These are phyloP conservation scores for Caradrina clavipalpis DNA, from an alignment of 2,888 invertebrate genomes.

Conservation along the genomic window DNA sequence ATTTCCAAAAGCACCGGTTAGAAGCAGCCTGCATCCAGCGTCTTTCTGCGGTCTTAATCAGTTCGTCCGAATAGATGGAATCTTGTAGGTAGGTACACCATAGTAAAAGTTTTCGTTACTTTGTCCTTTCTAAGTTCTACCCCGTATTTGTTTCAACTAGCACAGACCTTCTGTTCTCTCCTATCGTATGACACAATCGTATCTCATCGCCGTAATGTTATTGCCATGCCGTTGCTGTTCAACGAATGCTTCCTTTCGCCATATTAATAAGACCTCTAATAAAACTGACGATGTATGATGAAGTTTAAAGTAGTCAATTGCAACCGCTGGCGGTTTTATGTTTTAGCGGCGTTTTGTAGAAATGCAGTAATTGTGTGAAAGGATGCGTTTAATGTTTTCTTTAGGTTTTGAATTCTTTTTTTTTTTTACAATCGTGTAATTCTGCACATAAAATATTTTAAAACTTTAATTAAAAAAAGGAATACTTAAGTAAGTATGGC, in stretches of 20 bases:
- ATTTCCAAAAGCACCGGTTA: too few species aligned
- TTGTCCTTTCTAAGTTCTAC: too few species aligned
- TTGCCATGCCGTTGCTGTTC: conserved; percentile 49
- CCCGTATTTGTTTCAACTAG: too few species aligned
- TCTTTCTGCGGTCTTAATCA: too few species aligned
- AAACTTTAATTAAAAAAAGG: too few species aligned
- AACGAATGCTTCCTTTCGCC: conserved; percentile 64
- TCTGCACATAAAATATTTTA: not conserved
- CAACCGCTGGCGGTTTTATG: conserved; percentile 47
- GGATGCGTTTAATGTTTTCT: conserved; percentile 47
- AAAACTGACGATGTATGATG: conserved; percentile 59
- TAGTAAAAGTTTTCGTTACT: too few species aligned
- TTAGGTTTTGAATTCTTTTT: conserved; percentile 31
- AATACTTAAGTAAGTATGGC: too few species aligned
- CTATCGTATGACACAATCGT: conserved; percentile 16
- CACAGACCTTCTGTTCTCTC: conserved; percentile 13
- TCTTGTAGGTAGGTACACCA: too few species aligned
- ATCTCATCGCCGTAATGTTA: conserved; percentile 48
- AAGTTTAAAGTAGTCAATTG: conserved; percentile 43
- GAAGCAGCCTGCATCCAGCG: too few species aligned
- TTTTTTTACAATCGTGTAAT: too few species aligned
- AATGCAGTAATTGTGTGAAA: conserved; percentile 43
- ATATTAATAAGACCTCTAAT: conserved; percentile 48
- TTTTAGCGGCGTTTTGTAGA: conserved; percentile 57
- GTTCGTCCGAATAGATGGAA: too few species aligned